Base-by-base conservation (phyloP, 2,797 vertebrate genomes). In the Enteromius viviparus region DNA sequence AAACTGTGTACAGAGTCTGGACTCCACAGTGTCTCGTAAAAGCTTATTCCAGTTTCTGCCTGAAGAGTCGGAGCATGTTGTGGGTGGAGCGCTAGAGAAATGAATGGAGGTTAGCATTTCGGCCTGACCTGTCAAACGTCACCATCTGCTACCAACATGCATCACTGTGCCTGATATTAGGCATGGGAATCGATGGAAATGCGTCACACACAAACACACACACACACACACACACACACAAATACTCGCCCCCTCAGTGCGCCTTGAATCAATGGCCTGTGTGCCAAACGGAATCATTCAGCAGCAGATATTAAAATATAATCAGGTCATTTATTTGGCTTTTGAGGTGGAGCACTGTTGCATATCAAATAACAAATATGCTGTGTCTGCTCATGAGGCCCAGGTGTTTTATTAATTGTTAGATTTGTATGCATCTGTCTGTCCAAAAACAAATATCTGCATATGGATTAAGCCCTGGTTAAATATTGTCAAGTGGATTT, bases 391-490 rank as follows among this genome's bases (percentile, higher is more conserved):
- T 64, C 42, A 19, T 34, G 42, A 74, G 70, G 49, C 69, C 21
- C 80, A 81, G 80, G 58, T 74, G 80, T 74, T 81, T 74, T 74
- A 51, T 62, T 64, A 85, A 77, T 76, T 26, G 3, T 45, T 34
- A 26, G 15, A 32, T 40, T 21, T 85, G 19, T 81, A 51, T 69
- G 76, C 29, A 9, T 47, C 68, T 75, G 45, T 69, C 53, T 26
- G 58, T 65, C 74, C 75, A 74, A 47, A n/a, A 32, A 74, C 74
- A 80, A 47, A 49, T 34, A 65, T 42, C 51, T 69, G 71, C 12
- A 83, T 78, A 76, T 62, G 70, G 74, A 76, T 62, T 85, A 82
- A 81, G 84, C 84, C 88, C 81, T 3, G 42, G 9, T 64, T 81
- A 64, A 76, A 76, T 34, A 7, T 53, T 32, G 29, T 15, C 29